A percentile compares a stretch with the other conserved stretches of the same genome.
Conservation (phyloP, 2,888 invertebrate species). For the Chalcosyrphus nemorum region DNA sequence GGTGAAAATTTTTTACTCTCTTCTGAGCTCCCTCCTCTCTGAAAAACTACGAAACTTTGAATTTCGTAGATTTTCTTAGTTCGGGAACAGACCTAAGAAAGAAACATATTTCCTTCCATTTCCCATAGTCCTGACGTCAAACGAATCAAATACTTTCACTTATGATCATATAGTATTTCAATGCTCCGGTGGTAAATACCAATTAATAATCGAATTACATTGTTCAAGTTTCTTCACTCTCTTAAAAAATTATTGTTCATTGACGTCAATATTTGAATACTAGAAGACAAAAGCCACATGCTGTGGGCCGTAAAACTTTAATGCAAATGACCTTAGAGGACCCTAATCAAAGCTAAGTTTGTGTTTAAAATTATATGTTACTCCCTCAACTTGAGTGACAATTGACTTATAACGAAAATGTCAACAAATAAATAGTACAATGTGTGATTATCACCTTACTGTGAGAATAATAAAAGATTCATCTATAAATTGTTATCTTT, state of each 20-base stretch:
- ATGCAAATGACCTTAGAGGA: background rate
- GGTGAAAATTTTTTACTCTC: too few relatives aligned
- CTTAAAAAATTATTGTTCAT: too few relatives aligned
- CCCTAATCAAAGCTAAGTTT: background rate
- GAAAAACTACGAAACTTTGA: too few relatives aligned
- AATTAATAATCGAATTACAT: background rate
- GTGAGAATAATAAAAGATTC: background rate
- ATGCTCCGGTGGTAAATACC: background rate
- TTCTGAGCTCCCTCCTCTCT: too few relatives aligned
- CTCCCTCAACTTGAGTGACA: background rate
- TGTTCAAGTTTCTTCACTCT: too few relatives aligned
- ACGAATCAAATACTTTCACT: background rate
- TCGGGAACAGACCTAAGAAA: too few relatives aligned
- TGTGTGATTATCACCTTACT: slow-evolving; percentile 13
- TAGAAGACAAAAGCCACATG: too few relatives aligned
- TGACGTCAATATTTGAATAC: too few relatives aligned
- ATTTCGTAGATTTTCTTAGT: too few relatives aligned
- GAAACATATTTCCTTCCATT: background rate
- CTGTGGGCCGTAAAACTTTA: background rate
- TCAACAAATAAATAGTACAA: slow-evolving; percentile 10
- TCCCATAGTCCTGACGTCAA: background rate
- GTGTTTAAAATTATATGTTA: background rate
- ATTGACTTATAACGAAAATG: slow-evolving; percentile 1
- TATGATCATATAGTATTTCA: background rate
- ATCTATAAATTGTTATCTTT: background rate